Conservation (phyloP, 2,113 vertebrate species). For the Forbesichthys agassizii region DNA sequence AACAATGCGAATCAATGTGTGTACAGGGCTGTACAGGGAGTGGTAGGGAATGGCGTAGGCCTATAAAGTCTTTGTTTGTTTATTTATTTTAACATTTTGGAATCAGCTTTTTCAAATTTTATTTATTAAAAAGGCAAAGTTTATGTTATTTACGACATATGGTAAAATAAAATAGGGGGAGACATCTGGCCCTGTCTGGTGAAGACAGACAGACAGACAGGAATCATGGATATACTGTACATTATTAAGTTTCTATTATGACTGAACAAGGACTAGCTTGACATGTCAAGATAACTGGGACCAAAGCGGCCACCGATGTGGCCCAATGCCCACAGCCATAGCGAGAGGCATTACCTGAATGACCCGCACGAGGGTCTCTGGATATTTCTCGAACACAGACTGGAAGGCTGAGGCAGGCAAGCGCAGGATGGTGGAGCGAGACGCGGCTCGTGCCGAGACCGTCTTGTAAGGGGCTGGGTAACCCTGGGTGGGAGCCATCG, state of each 20-base stretch:
- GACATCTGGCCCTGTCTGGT: too few relatives aligned
- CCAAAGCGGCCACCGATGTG: neutral
- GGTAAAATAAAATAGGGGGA: too few relatives aligned
- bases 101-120: too few relatives aligned
- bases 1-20: too few relatives aligned
- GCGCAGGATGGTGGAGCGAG: conserved; percentile 82
- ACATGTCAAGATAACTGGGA: neutral
- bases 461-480: conserved; percentile 91
- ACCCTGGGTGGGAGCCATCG: conserved; percentile 71
- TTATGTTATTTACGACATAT: too few relatives aligned
- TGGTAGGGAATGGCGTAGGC: too few relatives aligned
- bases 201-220: too few relatives aligned
- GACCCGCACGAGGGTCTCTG: conserved; percentile 91
- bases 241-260: neutral
- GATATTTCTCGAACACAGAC: conserved; percentile 91
- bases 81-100: too few relatives aligned
- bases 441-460: conserved; percentile 84
- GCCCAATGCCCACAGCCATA: neutral
- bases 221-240: too few relatives aligned
- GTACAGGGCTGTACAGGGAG: too few relatives aligned
- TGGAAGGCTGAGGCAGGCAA: conserved; percentile 91
- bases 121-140: too few relatives aligned
- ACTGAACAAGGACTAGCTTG: neutral
- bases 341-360: conserved; percentile 83
- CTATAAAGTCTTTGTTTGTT: too few relatives aligned